Evolutionary conservation across 2,113 vertebrate species (phyloP).

Genomic region (Tychaedon coryphoeus): DNA sequence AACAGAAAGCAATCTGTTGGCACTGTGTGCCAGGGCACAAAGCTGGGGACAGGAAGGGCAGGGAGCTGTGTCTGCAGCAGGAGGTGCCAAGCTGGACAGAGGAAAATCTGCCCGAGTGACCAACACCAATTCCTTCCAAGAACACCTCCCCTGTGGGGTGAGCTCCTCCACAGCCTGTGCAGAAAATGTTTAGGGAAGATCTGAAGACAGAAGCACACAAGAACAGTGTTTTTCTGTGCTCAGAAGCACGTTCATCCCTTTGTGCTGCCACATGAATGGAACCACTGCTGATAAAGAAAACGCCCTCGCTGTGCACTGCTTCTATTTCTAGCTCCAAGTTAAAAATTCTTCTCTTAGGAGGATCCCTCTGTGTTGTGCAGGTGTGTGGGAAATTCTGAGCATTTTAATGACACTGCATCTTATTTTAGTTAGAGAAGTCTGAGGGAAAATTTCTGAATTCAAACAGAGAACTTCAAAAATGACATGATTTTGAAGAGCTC

Average conservation of each 20-base stretch:
- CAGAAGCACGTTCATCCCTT: neutral
- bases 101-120: neutral
- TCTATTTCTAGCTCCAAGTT: neutral
- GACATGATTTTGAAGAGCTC: neutral
- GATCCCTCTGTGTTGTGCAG: neutral
- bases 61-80: neutral
- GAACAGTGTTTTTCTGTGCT: neutral
- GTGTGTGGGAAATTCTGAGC: neutral
- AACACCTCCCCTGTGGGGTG: fast-evolving
- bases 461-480: neutral
- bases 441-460: neutral
- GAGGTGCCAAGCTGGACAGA: neutral
- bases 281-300: neutral
- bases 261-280: neutral
- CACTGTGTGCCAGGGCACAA: neutral
- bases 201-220: neutral
- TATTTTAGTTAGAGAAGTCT: neutral
- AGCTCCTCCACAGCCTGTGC: neutral
- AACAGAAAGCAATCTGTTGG: neutral
- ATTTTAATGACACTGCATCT: neutral
- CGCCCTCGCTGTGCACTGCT: neutral
- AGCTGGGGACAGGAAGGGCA: neutral
- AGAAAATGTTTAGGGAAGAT: neutral
- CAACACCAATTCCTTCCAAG: neutral
- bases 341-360: neutral